Base-by-base conservation (phyloP, 2,113 vertebrate genomes). In the Siphamia tubifer region DNA sequence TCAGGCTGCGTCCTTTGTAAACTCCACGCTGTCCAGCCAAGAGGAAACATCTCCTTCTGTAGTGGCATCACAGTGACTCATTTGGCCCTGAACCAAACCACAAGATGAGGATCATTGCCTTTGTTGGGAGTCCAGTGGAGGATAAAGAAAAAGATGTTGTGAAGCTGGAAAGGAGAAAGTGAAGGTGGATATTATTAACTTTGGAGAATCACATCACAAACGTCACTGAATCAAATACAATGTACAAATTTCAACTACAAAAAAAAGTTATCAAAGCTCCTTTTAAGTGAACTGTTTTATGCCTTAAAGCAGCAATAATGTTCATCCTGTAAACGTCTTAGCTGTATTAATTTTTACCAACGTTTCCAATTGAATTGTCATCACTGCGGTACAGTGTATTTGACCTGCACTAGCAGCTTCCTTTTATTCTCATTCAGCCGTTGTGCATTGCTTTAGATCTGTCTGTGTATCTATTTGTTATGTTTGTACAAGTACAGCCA, bases 41-140 rank as follows among this genome's bases (percentile, higher is more conserved):
- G 82, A 10, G 97, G 97, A 25, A 97, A 93, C 5, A 98, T 99
- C 66, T 95, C 89, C 72, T 99, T 99, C 69, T 97, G 96, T 83
- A 98, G 96, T 0, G 97, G 97, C n/a, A 98, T 99, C 82, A 90
- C 96, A 19, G 96, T 99, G 11, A 97, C 97, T 31, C 97, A 99
- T 0, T 67, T 99, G 92, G 95, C 97, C 5, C 74, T 99, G 35
- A 99, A 98, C 68, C 97, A 99, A 99, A 99, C 79, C 97, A 99
- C 90, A 99, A 99, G 90, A 98, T 98, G 96, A 91, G 97, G 9
- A 98, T 99, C 90, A 95, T 99, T 0, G 97, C 96, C 58, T 99
- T 99, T 16, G 95, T 99, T 4, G 97, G 97, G 8, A 99, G 97
- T 85, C 97, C 97, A 0, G 95, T 99, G 48, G 95, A 96, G 52